These are phyloP conservation scores for Tiaroga cobitis DNA, from an alignment of 2,797 vertebrate genomes.

Conservation along the genomic window DNA sequence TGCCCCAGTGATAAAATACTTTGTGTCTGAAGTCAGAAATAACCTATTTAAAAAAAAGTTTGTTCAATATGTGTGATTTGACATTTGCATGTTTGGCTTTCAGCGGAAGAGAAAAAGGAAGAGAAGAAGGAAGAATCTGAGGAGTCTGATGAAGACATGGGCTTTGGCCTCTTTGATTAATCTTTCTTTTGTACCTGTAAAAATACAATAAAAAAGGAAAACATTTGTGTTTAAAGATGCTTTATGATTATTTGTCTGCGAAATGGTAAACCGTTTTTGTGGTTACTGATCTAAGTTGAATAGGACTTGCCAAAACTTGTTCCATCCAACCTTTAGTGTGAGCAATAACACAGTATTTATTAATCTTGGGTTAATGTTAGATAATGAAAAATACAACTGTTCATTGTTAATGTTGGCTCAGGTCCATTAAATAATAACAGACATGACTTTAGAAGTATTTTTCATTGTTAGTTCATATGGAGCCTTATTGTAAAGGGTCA, in stretches of 20 bases:
- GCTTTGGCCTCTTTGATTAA: constrained; percentile 88
- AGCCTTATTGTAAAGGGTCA: not conserved
- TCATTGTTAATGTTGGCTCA: not conserved
- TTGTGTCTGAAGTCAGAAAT: not conserved
- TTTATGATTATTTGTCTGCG: constrained; percentile 4
- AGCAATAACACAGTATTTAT: not conserved
- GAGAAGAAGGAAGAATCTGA: constrained; percentile 88
- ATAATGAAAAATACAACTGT: not conserved
- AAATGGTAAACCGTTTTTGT: not conserved
- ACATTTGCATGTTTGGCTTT: constrained; percentile 43
- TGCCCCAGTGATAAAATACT: not conserved
- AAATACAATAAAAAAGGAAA: constrained; percentile 83
- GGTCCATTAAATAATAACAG: not conserved
- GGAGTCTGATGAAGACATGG: constrained; percentile 88
- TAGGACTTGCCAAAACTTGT: not conserved
- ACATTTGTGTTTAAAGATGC: constrained; percentile 65
- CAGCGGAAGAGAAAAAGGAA: constrained; percentile 88
- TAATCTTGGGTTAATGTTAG: not conserved
- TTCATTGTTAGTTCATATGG: not conserved
- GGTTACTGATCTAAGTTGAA: not conserved
- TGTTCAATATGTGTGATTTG: too few species aligned
- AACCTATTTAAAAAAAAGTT: too few species aligned
- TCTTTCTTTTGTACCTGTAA: constrained; percentile 64
- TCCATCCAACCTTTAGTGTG: not conserved
- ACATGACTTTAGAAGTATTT: not conserved